Evolutionary conservation across 2,888 invertebrate genomes (phyloP).

Genomic region (Apodemia hepburni): DNA sequence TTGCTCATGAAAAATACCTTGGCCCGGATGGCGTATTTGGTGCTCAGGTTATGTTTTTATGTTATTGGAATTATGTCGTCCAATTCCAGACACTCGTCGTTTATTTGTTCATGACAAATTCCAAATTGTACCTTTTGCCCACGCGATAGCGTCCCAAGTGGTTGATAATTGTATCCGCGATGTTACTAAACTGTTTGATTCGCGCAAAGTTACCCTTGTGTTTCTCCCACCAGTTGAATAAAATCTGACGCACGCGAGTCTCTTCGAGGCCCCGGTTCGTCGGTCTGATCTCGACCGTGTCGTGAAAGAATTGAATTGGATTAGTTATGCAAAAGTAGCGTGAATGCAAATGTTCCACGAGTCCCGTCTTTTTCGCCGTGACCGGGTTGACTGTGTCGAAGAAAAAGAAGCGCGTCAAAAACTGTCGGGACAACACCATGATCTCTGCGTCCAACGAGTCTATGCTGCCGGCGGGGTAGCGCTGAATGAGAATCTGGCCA

Average conservation of each 20-base stretch:
- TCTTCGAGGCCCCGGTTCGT: slow-evolving; percentile 10
- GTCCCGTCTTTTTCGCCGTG: slow-evolving; percentile 6
- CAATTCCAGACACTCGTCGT: too few species aligned
- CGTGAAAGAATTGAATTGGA: slow-evolving; percentile 15
- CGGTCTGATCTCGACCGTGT: too few species aligned
- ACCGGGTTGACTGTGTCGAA: not conserved
- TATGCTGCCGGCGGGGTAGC: slow-evolving; percentile 9
- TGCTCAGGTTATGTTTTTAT: slow-evolving; percentile 18
- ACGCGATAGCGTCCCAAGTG: too few species aligned
- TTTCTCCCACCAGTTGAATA: slow-evolving; percentile 12
- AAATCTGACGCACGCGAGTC: slow-evolving; percentile 10
- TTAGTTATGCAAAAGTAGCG: slow-evolving; percentile 12
- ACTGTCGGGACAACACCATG: slow-evolving; percentile 10
- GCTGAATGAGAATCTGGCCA: too few species aligned
- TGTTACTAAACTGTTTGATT: slow-evolving; percentile 11
- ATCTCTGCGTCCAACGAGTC: slow-evolving; percentile 10
- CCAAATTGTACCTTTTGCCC: too few species aligned
- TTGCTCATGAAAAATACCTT: slow-evolving; percentile 16
- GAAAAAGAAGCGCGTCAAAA: slow-evolving; percentile 16
- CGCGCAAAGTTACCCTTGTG: slow-evolving; percentile 9
- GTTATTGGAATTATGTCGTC: too few species aligned
- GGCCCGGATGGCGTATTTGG: slow-evolving; percentile 18
- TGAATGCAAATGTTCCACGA: slow-evolving; percentile 16
- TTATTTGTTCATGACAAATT: too few species aligned
- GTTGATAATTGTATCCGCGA: slow-evolving; percentile 12